Base-by-base conservation (phyloP, 2,888 invertebrate species). In the Melinaea marsaeus region DNA sequence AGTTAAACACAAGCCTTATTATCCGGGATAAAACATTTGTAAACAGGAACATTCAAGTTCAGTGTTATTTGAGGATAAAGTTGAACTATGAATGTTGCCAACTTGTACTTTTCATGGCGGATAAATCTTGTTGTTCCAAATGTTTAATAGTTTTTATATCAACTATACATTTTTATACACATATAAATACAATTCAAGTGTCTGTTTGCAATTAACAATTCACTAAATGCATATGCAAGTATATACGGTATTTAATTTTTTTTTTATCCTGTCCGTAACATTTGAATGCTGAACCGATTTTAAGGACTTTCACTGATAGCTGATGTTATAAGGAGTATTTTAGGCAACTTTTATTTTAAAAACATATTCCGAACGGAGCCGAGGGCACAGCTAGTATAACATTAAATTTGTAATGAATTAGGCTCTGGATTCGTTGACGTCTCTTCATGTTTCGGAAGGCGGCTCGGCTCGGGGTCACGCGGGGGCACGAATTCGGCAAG, bases 401-500 rank as follows among this genome's bases (percentile, higher is more conserved):
- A 22, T 22, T 22, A 22, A 22, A 22, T 22, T 22, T 22, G 22
- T 22, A 22, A 22, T 22, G 22, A 22, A 51, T 67, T 58, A 60
- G 63, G 46, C 60, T 61, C 57, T 62, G 69, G 65, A 62, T 65
- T 63, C 66, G 66, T 66, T 66, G 67, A 63, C 63, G 65, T 62
- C 72, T 75, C 84, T 82, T 80, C 51, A 32, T 81, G 78, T 79
- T 80, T 78, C 76, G 78, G 78, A 51, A 76, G 78, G 75, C 76
- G 75, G 78, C 77, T 79, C 73, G 75, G 75, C 68, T 71, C 74
- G 75, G 76, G 84, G 83, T 81, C 83, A 83, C 78, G 78, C 84
- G 81, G 79, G 81, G 79, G 80, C 80, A 78, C 76, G 81, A 85
- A 83, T 88, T 88, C 76, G 87, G 86, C 79, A 81, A 78, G 76